Conservation (phyloP, 1,140 invertebrate genomes). For the Lepidurus apus region DNA sequence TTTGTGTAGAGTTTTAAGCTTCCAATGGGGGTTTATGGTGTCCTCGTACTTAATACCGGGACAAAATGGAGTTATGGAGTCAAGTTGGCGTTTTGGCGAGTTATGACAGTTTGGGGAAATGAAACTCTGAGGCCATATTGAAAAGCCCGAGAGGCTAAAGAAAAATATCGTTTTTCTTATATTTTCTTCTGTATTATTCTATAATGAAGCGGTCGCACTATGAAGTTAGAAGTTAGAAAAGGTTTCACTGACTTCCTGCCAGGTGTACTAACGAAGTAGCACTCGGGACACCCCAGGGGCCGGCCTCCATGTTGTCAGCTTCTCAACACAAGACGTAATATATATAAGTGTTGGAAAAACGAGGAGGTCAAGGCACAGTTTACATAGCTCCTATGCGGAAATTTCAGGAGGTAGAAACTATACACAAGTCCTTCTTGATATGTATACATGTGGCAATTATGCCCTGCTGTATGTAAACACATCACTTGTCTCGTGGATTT, state of each 20-base stretch:
- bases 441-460: no score
- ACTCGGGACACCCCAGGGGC: constrained; percentile 12
- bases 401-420: neutral
- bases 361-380: neutral
- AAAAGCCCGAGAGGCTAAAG: neutral
- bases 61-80: no score
- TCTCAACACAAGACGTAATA: constrained; percentile 19
- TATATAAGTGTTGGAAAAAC: neutral
- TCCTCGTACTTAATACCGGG: no score
- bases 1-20: no score
- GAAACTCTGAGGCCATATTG: neutral
- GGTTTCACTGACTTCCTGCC: constrained; percentile 13
- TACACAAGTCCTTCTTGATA: no score
- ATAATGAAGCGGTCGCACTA: neutral
- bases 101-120: no score
- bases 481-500: no score
- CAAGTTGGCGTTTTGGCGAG: no score
- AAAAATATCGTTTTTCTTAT: no score
- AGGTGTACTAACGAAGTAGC: constrained; percentile 15
- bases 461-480: no score
- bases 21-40: no score
- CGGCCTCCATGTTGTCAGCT: constrained; percentile 17
- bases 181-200: neutral
- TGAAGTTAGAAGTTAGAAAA: neutral
- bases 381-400: neutral